A percentile compares a stretch with the other conserved stretches of the same genome.
Evolutionary conservation across 2,888 invertebrate genomes (phyloP).

Genomic region (Agapostemon virescens): DNA sequence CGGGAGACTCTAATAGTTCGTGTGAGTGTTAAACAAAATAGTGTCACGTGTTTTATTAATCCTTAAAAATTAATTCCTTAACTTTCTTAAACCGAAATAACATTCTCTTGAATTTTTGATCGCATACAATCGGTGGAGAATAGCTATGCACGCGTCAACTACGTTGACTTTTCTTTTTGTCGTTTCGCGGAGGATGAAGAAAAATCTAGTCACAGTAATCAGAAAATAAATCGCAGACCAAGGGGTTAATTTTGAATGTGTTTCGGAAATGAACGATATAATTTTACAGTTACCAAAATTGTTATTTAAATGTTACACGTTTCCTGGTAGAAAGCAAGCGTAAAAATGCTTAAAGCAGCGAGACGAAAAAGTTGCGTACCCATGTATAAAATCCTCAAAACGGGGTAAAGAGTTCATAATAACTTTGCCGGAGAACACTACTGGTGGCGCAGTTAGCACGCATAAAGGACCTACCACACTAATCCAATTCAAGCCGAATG

Average conservation of each 20-base stretch:
- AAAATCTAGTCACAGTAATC: no score
- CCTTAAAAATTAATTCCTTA: no score
- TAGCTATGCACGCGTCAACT: no score
- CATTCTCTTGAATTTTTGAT: no score
- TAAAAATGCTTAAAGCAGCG: neutral
- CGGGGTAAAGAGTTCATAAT: neutral
- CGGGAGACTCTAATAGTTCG: no score
- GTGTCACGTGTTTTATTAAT: neutral
- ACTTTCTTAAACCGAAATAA: no score
- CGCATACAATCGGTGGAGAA: no score
- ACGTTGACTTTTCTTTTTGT: no score
- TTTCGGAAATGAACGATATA: neutral
- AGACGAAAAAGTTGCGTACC: neutral
- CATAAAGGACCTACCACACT: slow-evolving; percentile 7
- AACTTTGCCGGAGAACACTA: neutral
- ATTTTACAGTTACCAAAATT: neutral
- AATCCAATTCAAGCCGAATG: slow-evolving; percentile 17
- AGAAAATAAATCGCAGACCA: no score
- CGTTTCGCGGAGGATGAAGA: no score
- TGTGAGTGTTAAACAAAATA: neutral
- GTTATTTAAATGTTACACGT: neutral
- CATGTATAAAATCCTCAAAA: neutral
- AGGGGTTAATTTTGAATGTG: no score
- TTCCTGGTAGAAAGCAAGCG: neutral
- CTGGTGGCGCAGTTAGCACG: neutral